A percentile compares a stretch with the other conserved stretches of the same genome.
These are phyloP conservation scores for Eupithecia vulgata DNA, from an alignment of 2,888 invertebrate species.

Conservation along the genomic window DNA sequence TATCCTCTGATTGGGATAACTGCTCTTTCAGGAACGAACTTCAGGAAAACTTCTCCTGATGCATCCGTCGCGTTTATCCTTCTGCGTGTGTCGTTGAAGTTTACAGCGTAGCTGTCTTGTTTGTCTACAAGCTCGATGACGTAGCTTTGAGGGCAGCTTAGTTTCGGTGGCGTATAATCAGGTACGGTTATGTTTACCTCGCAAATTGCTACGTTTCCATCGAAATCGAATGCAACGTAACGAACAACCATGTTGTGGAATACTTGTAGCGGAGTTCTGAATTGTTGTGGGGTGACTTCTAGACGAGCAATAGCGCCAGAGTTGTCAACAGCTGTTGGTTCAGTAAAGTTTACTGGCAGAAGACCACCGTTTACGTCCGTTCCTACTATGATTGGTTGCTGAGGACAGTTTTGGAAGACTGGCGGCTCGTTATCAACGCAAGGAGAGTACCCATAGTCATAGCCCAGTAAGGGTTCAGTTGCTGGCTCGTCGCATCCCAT, in stretches of 20 bases:
- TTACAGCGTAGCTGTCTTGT: constrained; percentile 95
- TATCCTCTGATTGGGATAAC: constrained; percentile 93
- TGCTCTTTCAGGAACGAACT: constrained; percentile 92
- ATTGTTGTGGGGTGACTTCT: constrained; percentile 96
- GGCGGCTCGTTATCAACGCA: constrained; percentile 98
- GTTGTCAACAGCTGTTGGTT: constrained; percentile 97
- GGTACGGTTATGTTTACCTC: constrained; percentile 97
- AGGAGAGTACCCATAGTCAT: constrained; percentile 96
- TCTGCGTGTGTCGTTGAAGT: constrained; percentile 94
- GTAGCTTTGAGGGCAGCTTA: constrained; percentile 97
- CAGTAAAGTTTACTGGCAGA: constrained; percentile 95
- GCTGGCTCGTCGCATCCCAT: constrained; percentile 97
- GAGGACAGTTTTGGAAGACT: constrained; percentile 97
- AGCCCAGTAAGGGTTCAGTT: constrained; percentile 92
- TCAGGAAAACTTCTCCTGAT: constrained; percentile 93
- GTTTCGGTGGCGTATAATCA: constrained; percentile 94
- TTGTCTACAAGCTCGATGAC: constrained; percentile 95
- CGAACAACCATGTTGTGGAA: constrained; percentile 96
- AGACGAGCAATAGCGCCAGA: constrained; percentile 96
- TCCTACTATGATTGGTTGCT: constrained; percentile 94
- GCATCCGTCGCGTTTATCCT: constrained; percentile 94
- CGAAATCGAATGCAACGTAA: constrained; percentile 98
- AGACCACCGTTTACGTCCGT: constrained; percentile 95
- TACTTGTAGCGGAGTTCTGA: constrained; percentile 93
- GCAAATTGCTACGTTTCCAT: constrained; percentile 98